phyloP scores from a whole-genome alignment of 2,888 invertebrate species.

The Drosophila mulleri region DNA sequence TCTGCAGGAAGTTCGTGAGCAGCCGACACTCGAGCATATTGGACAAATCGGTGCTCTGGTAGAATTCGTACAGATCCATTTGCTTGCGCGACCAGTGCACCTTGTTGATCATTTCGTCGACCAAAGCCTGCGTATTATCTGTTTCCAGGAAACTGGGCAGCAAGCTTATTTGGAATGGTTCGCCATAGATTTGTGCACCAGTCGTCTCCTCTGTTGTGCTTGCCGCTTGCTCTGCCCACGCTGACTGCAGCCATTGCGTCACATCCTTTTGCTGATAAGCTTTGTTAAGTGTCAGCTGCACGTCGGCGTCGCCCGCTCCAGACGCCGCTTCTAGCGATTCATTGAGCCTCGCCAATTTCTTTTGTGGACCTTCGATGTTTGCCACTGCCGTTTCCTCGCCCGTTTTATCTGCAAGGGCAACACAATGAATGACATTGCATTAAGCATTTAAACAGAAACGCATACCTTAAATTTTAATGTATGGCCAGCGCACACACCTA shows the following conservation, averaged over 20 bases:
- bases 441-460: constrained; percentile 64
- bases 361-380: constrained; percentile 51
- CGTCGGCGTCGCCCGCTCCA: constrained; percentile 14
- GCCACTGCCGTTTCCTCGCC: constrained; percentile 35
- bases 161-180: constrained; percentile 89
- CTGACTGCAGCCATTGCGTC: constrained; percentile 56
- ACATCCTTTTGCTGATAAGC: constrained; percentile 61
- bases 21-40: constrained; percentile 85
- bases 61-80: constrained; percentile 95
- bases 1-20: constrained; percentile 88
- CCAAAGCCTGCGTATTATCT: constrained; percentile 87
- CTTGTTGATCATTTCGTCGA: constrained; percentile 89
- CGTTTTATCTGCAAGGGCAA: constrained; percentile 63
- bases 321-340: constrained; percentile 13
- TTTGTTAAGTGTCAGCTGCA: constrained; percentile 62
- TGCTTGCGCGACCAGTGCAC: constrained; percentile 90
- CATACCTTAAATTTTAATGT: constrained; percentile 82
- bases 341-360: constrained; percentile 60
- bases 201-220: constrained; percentile 59
- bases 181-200: constrained; percentile 85
- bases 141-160: constrained; percentile 88
- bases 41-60: constrained; percentile 91
- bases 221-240: constrained; percentile 57
- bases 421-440: constrained; percentile 80
- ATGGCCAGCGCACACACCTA: constrained; percentile 46